Base-by-base conservation (phyloP, 1,140 invertebrate species). In the Oncopodura yosiiana region DNA sequence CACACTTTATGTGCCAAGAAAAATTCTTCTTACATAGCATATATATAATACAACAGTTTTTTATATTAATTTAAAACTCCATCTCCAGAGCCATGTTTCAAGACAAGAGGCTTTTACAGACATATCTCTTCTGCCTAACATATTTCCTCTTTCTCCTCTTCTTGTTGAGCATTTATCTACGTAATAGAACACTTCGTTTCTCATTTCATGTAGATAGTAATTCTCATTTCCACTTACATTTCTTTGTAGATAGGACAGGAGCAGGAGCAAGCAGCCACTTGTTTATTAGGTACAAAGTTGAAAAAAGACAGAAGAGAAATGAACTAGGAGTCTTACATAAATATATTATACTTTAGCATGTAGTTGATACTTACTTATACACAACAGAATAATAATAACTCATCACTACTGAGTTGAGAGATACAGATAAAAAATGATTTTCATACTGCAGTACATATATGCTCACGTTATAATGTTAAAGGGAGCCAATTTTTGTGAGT, bases 321-420 rank as follows among this genome's bases (percentile, higher is more conserved):
- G 26, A 24, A 49, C 14, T n/a, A n/a, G n/a, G n/a, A n/a, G n/a
- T n/a, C n/a, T n/a, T n/a, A n/a, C n/a, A n/a, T n/a, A n/a, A n/a
- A n/a, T n/a, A n/a, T n/a, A n/a, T n/a, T n/a, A n/a, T n/a, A n/a
- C n/a, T n/a, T n/a, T n/a, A n/a, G n/a, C n/a, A n/a, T n/a, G n/a
- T n/a, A n/a, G n/a, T n/a, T n/a, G n/a, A n/a, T n/a, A n/a, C 30
- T 34, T 14, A 34, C 30, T 34, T 8, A 34, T 8, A 8, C 30
- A 38, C n/a, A 38, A 37, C 30, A 34, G 46, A 23, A 23, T 49
- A 37, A 36, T 49, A 37, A 49, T 37, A 49, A 38, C 34, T 49
- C 46, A 49, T 49, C 36, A 30, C 16, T 32, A 30, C 30, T 49
- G 46, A 36, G 23, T 27, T 30, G 46, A 36, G 36, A 49, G 38